Evolutionary conservation across 2,113 vertebrate genomes (phyloP).

Genomic region (Coryphaenoides rupestris): DNA sequence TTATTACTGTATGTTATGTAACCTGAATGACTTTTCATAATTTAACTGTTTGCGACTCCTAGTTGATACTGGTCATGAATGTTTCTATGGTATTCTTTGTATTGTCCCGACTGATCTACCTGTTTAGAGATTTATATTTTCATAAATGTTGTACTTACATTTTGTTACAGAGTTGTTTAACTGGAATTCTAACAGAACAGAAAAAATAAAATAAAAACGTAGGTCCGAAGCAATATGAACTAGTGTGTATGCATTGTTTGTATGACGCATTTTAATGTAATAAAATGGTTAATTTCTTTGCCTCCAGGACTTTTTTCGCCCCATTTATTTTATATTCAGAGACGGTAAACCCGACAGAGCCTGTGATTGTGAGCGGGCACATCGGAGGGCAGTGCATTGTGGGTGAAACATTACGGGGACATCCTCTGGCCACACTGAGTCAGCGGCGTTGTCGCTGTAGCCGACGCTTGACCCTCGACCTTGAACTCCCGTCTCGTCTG

Average conservation of each 20-base stretch:
- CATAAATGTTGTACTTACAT: slow-evolving; percentile 99
- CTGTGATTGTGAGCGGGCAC: too few relatives aligned
- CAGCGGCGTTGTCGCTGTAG: too few relatives aligned
- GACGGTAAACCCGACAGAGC: too few relatives aligned
- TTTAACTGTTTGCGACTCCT: slow-evolving; percentile 93
- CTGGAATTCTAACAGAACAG: slow-evolving; percentile 79
- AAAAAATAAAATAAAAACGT: slow-evolving; percentile 75
- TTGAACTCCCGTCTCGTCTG: too few relatives aligned
- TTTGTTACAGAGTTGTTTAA: slow-evolving; percentile 99
- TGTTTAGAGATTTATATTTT: slow-evolving; percentile 99
- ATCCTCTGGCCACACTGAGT: too few relatives aligned
- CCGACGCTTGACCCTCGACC: too few relatives aligned
- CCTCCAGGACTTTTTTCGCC: slow-evolving; percentile 44
- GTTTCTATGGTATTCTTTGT: slow-evolving; percentile 99
- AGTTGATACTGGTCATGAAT: slow-evolving; percentile 92
- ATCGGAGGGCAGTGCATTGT: too few relatives aligned
- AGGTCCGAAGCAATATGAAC: slow-evolving; percentile 89
- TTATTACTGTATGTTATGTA: slow-evolving; percentile 88
- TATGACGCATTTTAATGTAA: slow-evolving; percentile 88
- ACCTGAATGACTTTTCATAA: slow-evolving; percentile 97
- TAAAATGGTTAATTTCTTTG: slow-evolving; percentile 77
- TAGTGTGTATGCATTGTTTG: slow-evolving; percentile 98
- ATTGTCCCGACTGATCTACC: slow-evolving; percentile 90
- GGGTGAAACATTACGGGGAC: too few relatives aligned
- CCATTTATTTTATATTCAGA: too few relatives aligned